These are phyloP conservation scores for Nemoura dubitans DNA, from an alignment of 2,888 invertebrate genomes.

Conservation along the genomic window DNA sequence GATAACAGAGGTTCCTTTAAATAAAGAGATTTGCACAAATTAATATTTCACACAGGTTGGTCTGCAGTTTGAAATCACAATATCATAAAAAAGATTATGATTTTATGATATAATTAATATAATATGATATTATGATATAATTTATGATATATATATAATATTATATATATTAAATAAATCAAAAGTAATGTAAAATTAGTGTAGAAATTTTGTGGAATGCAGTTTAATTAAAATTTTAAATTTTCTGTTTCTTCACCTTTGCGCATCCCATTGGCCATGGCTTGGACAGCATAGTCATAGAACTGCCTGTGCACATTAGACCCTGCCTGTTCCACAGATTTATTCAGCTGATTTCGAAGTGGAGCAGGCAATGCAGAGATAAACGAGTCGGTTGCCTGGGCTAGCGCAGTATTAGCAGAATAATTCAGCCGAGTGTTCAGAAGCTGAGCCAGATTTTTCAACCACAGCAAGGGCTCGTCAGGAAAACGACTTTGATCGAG, in stretches of 20 bases:
- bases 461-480: slow-evolving; percentile 75
- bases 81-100: no score
- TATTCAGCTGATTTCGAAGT: slow-evolving; percentile 61
- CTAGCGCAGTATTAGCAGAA: slow-evolving; percentile 69
- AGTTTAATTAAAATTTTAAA: no score
- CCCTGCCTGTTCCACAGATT: slow-evolving; percentile 69
- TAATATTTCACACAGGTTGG: no score
- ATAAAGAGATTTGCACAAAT: slow-evolving; percentile 56
- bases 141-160: no score
- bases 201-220: no score
- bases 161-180: no score
- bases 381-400: slow-evolving; percentile 68
- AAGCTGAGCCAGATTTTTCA: slow-evolving; percentile 74
- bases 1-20: slow-evolving; percentile 61
- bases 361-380: slow-evolving; percentile 61
- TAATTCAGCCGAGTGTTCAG: slow-evolving; percentile 72
- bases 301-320: slow-evolving; percentile 72
- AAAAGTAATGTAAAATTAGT: no score
- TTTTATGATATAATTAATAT: no score
- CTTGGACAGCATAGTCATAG: slow-evolving; percentile 74
- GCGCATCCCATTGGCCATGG: slow-evolving; percentile 77
- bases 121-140: no score
- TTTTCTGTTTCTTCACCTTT: no score
- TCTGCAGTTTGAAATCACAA: no score
- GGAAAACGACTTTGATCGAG: slow-evolving; percentile 72